Percentiles rank a stretch among this genome's conserved stretches.
phyloP scores from a whole-genome alignment of 2,113 vertebrate species.

The Heterotilapia buettikoferi region DNA sequence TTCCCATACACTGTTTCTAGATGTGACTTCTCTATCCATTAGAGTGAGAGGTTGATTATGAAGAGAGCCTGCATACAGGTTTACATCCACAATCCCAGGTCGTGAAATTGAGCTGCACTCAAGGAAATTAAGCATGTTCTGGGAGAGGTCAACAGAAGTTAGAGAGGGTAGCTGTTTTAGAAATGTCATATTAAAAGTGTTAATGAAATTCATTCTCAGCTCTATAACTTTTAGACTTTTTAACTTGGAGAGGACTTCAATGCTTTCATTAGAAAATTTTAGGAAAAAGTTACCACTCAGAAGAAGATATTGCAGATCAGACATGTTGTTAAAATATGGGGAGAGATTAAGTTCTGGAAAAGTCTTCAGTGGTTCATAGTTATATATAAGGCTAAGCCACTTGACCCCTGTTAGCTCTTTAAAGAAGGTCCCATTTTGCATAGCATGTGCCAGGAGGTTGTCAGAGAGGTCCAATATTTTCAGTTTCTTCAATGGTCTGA shows the following conservation, averaged over 20 bases:
- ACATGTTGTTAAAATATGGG: conserved; percentile 53
- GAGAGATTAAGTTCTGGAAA: conserved; percentile 62
- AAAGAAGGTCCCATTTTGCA: conserved; percentile 72
- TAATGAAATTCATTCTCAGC: conserved; percentile 75
- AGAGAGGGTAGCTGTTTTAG: conserved; percentile 54
- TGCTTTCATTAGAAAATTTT: conserved; percentile 33
- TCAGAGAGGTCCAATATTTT: conserved; percentile 69
- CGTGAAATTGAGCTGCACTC: not conserved
- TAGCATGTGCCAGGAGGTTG: conserved; percentile 66
- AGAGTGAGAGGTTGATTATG: not conserved
- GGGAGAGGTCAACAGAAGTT: conserved; percentile 57
- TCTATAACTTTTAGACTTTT: conserved; percentile 54
- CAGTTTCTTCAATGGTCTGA: conserved; percentile 55
- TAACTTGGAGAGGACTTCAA: conserved; percentile 57
- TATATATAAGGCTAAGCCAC: conserved; percentile 72
- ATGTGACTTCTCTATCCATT: not conserved
- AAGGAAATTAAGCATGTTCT: conserved; percentile 71
- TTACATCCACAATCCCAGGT: not conserved
- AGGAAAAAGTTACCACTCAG: conserved; percentile 75
- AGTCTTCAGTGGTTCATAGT: conserved; percentile 65
- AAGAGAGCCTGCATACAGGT: not conserved
- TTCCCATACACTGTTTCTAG: not conserved
- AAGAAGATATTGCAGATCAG: conserved; percentile 45
- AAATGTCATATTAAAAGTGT: conserved; percentile 28
- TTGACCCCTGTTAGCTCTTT: conserved; percentile 55